phyloP scores from a whole-genome alignment of 1,140 invertebrate genomes.

The Cydia pomonella region DNA sequence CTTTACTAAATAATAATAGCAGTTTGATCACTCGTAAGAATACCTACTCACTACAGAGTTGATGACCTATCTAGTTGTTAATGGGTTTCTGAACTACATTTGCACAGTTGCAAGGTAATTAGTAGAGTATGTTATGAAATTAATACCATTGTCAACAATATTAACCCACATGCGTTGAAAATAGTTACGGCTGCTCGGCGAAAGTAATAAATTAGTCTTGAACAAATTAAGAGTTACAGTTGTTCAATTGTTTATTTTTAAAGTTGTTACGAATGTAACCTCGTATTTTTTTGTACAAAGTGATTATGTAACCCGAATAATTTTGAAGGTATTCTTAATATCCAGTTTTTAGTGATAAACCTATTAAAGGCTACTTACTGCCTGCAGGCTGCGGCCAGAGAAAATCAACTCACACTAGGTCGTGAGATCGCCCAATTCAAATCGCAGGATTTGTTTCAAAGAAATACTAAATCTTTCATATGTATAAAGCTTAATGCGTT shows the following conservation, averaged over 20 bases:
- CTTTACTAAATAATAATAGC: conserved; percentile 41
- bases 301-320: background rate
- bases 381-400: too few relatives aligned
- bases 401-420: too few relatives aligned
- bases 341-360: too few relatives aligned
- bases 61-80: conserved; percentile 42
- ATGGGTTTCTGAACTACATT: conserved; percentile 40
- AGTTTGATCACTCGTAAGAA: conserved; percentile 35
- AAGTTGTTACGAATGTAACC: background rate
- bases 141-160: conserved; percentile 27
- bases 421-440: background rate
- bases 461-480: background rate
- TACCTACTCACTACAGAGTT: conserved; percentile 46
- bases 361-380: too few relatives aligned
- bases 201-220: conserved; percentile 21
- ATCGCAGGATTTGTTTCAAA: background rate
- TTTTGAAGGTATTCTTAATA: too few relatives aligned
- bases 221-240: conserved; percentile 20
- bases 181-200: background rate
- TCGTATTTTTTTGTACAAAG: background rate
- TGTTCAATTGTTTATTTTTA: conserved; percentile 17
- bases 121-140: conserved; percentile 22
- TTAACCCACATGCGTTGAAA: conserved; percentile 25
- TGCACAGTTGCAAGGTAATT: conserved; percentile 39
- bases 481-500: background rate